Base-by-base conservation (phyloP, 37 sponge, comb jelly and placozoan genomes). In the Axinella damicornis region DNA sequence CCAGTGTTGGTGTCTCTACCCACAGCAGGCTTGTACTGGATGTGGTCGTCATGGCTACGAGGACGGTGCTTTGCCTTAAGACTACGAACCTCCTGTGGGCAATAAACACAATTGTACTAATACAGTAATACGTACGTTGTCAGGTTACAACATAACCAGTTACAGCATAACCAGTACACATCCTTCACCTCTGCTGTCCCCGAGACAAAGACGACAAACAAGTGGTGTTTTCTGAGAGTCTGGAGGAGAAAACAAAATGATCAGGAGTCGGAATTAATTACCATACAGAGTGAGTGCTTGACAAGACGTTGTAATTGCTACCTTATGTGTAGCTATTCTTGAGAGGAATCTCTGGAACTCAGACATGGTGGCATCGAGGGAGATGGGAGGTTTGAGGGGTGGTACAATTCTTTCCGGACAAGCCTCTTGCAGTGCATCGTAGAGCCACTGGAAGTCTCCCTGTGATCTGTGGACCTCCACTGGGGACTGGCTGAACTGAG, bases 341-440 rank as follows among this genome's bases (percentile, higher is more conserved):
- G 93, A 83, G 61, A 95, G 83, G 75, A 95, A 95, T 60, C 95
- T 65, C 68, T 95, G 95, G 63, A 91, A 91, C 71, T 95, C 95
- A 24, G 92, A 85, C 63, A 95, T 85, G 52, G 95, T 95, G n/a
- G 93, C 95, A 82, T 83, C 78, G 21, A 91, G 84, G 12, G 95
- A 91, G 38, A 91, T 91, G 11, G 92, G 92, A 17, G 93, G 87
- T 53, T 73, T 85, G 12, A 95, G 83, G 18, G 92, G 95, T 0
- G 95, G 92, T 39, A 95, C 77, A 5, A 89, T 79, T 30, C 92
- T 81, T 76, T 95, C 95, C 33, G 95, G 95, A 63, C 90, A 95
- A 57, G 74, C 77, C 30, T 83, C 90, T 78, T 85, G 93, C 37
- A 95, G 78, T 40, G 82, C 89, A 25, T 85, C 84, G 80, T 88